phyloP scores from a whole-genome alignment of 2,113 vertebrate genomes.

The Arvicanthis niloticus region DNA sequence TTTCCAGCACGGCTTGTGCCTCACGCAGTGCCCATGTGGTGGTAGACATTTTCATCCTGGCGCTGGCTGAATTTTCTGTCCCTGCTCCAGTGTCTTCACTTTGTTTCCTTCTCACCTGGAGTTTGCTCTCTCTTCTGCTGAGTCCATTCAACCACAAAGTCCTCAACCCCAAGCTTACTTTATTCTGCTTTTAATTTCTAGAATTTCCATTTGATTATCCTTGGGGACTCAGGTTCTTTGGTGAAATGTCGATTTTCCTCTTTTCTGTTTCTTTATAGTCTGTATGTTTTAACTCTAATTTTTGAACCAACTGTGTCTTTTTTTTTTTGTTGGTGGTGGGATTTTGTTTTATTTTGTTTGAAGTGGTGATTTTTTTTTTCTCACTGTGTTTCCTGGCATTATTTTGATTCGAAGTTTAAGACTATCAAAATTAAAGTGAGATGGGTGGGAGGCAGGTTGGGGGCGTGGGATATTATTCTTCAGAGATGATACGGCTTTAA shows the following conservation, averaged over 20 bases:
- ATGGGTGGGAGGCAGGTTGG: not conserved
- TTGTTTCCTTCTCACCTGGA: not conserved
- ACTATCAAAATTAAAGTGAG: not conserved
- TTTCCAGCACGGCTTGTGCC: not conserved
- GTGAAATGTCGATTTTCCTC: not conserved
- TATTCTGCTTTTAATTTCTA: not conserved
- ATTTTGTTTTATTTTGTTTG: not conserved
- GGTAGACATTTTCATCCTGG: not conserved
- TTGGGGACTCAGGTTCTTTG: not conserved
- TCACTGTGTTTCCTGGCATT: not conserved
- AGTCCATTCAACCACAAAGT: rapidly evolving
- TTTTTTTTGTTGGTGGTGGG: not conserved
- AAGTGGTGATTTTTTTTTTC: not conserved
- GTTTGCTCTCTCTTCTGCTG: too few species aligned
- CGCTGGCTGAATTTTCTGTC: not conserved
- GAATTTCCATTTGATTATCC: not conserved
- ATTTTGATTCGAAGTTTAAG: not conserved
- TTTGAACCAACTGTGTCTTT: not conserved
- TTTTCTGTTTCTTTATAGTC: not conserved
- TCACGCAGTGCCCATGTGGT: not conserved
- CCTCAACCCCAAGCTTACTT: too few species aligned
- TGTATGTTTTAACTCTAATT: not conserved
- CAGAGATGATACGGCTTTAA: not conserved
- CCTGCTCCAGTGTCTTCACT: not conserved
- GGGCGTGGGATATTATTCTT: not conserved